Evolutionary conservation across 2,888 invertebrate genomes (phyloP).

Genomic region (Synergus laeviventris): DNA sequence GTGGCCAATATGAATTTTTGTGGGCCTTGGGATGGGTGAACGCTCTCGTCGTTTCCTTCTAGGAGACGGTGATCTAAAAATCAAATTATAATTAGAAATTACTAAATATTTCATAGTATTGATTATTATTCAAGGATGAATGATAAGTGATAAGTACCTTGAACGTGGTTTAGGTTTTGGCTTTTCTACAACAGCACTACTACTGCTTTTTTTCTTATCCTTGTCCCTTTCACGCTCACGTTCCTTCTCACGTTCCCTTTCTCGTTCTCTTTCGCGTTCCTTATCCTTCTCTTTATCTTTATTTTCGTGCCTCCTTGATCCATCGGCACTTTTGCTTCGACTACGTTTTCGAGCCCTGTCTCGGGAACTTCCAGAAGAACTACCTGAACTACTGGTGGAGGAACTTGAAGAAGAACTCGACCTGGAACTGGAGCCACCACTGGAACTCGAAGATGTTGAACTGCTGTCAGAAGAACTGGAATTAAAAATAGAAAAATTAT

Average conservation of each 20-base stretch:
- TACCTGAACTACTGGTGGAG: conserved; percentile 86
- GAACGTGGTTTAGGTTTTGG: conserved; percentile 75
- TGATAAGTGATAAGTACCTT: conserved; percentile 63
- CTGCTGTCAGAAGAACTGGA: conserved; percentile 87
- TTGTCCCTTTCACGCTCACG: conserved; percentile 69
- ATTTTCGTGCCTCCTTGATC: conserved; percentile 73
- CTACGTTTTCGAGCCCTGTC: conserved; percentile 81
- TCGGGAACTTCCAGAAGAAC: conserved; percentile 79
- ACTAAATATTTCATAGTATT: not conserved
- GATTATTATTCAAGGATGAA: not conserved
- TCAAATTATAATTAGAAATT: conserved; percentile 29
- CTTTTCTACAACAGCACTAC: conserved; percentile 70
- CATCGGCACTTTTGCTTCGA: conserved; percentile 73
- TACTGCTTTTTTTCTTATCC: conserved; percentile 73
- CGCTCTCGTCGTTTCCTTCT: conserved; percentile 86
- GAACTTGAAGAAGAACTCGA: conserved; percentile 88
- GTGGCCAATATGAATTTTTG: conserved; percentile 95
- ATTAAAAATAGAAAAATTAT: not conserved
- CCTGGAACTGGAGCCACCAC: conserved; percentile 77
- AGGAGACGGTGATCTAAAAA: conserved; percentile 80
- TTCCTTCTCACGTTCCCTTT: conserved; percentile 65
- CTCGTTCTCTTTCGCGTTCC: conserved; percentile 75
- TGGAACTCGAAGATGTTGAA: conserved; percentile 79
- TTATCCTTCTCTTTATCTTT: conserved; percentile 76
- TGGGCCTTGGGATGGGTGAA: conserved; percentile 93